Evolutionary conservation across 2,888 invertebrate species (phyloP), one percentile per base, ranked within the genome.

Genomic region (Drosophila pseudotalamancana): DNA sequence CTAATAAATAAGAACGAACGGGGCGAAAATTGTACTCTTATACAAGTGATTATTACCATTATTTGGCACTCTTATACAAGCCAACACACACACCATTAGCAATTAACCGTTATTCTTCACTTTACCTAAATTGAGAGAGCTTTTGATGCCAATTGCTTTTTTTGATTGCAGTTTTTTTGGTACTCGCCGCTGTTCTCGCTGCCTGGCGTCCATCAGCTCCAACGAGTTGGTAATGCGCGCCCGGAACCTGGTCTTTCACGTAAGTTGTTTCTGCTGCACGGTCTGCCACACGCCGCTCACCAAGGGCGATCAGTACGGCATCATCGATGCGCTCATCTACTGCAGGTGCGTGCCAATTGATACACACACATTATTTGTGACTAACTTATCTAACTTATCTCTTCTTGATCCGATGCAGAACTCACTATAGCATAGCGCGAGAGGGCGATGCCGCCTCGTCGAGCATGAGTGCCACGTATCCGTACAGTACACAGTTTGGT

Each of bases 171-270:
- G 98, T 92, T 93, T 97, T 92, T 98, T 97, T 92, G 97, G 96
- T 39, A 95, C 96, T 91, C 96, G 96, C 92, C 93, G 97, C 54
- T 98, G 98, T 92, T 95, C 96, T 54, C 94, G 98, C 67, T 99
- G 98, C 92, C 95, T 96, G 88, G 95, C 96, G 29, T 95, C 96
- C 49, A 97, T 99, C 80, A 95, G 96, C 27, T 95, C 97, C 31
- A 96, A 97, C 46, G 98, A 98, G 92, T 92, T 98, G 91, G 98
- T 99, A 90, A 98, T 99, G 98, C 93, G 97, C 53, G 98, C 97
- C 8, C 93, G 97, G 48, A 97, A 98, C 87, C 93, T 96, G 88
- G 97, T 98, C 80, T 99, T 97, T 93, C 98, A 99, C 93, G 95
- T 98, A 64, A 95, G 96, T 89, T 99, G 98, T 92, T 99, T 99